Base-by-base conservation (phyloP, 2,888 invertebrate genomes). In the Electrophaes corylata region DNA sequence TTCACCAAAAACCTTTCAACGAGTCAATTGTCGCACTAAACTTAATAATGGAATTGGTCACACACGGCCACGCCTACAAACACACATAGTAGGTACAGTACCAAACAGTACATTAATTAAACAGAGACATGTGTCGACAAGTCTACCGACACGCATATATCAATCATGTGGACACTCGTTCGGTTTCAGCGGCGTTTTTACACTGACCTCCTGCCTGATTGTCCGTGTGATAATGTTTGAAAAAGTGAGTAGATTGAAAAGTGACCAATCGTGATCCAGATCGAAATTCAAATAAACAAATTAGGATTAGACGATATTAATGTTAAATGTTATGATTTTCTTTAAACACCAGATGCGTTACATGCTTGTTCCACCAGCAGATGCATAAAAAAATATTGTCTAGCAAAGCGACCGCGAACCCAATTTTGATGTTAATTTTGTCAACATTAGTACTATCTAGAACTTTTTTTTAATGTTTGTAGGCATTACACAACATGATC, bases 141-240 rank as follows among this genome's bases (percentile, higher is more conserved):
- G 72, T 64, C 64, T 67, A 71, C 66, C 59, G 57, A 72, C 80
- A 77, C 73, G 70, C 70, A 69, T 74, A 75, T 74, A 75, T 83
- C 84, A 85, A 84, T 85, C 84, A 84, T 83, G 50, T 18, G 57
- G 63, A 64, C 66, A 71, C 57, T 71, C 72, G 68, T 70, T 69
- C 71, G 76, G 73, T 74, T 70, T 62, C 60, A 51, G 58, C 47
- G 60, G 69, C 20, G 57, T 47, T 61, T 56, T 56, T 55, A 49
- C 40, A 44, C 45, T 39, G 40, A 47, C 55, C 51, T 23, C 55
- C 51, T 23, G 50, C 43, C 10, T 48, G 39, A 53, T 48, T 23
- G 35, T 47, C 8, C 11, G 40, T 33, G 31, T 26, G 58, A 54
- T 49, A 41, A 43, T 43, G 47, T 52, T 52, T 40, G 50, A 45